These are phyloP conservation scores for Campoletis raptor DNA, from an alignment of 2,888 invertebrate species.

Conservation along the genomic window DNA sequence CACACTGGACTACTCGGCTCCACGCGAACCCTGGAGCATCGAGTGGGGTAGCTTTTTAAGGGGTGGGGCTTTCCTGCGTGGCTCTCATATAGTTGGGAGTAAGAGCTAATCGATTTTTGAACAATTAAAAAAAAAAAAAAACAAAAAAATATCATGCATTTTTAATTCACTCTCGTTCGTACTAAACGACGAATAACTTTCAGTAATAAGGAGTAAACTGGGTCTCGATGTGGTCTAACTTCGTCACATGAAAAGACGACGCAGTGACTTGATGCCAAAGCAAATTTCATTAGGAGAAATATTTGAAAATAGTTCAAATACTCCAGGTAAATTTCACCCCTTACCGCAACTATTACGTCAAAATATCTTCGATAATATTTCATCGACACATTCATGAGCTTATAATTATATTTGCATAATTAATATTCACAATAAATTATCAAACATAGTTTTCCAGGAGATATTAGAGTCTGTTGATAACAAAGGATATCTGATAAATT, in stretches of 20 bases:
- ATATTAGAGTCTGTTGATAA: not conserved
- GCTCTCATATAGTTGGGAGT: not conserved
- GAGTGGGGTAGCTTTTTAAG: not conserved
- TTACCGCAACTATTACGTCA: not conserved
- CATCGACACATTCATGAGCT: not conserved
- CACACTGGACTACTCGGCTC: conserved; percentile 34
- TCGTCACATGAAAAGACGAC: not conserved
- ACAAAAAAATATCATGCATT: not conserved
- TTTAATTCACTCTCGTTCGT: not conserved
- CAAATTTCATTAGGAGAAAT: not conserved
- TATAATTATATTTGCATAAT: not conserved
- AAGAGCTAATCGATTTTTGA: not conserved
- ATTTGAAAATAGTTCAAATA: not conserved
- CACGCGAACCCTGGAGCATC: conserved; percentile 18
- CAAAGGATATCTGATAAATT: not conserved
- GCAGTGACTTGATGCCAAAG: not conserved
- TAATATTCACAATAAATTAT: not conserved
- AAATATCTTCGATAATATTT: not conserved
- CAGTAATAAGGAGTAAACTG: not conserved
- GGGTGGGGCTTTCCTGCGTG: conserved; percentile 8
- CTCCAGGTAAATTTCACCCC: not conserved
- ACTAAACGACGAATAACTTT: not conserved
- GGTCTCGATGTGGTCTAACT: not conserved
- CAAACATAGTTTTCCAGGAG: not conserved
- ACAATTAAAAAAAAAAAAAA: not conserved